Conservation (phyloP, 2,888 invertebrate species). For the Andrena haemorrhoa region DNA sequence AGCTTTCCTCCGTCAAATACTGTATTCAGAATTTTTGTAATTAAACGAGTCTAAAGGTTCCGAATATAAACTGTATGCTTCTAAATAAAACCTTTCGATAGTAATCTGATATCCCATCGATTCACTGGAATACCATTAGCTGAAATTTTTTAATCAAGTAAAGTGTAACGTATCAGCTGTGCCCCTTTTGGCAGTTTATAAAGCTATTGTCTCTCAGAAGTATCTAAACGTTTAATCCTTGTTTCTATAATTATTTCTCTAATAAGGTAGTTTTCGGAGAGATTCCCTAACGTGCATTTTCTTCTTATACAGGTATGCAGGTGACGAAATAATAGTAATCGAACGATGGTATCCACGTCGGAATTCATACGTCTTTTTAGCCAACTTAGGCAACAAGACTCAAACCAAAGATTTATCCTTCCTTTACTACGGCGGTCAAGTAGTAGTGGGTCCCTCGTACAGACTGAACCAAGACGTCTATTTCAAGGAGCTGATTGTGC, state of each 20-base stretch:
- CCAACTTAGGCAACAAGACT: slow-evolving; percentile 88
- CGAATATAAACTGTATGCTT: too few species aligned
- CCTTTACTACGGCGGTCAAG: slow-evolving; percentile 91
- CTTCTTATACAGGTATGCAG: slow-evolving; percentile 85
- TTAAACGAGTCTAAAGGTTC: too few species aligned
- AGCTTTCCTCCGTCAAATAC: not conserved
- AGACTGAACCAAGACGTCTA: slow-evolving; percentile 84
- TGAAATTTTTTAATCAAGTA: too few species aligned
- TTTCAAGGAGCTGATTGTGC: slow-evolving; percentile 86
- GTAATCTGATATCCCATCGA: too few species aligned
- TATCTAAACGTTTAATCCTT: too few species aligned
- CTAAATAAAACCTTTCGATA: too few species aligned
- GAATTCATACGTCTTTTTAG: slow-evolving; percentile 91
- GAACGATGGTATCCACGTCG: slow-evolving; percentile 93
- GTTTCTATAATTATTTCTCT: too few species aligned
- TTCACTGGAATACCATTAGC: too few species aligned
- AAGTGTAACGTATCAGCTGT: too few species aligned
- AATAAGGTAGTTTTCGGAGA: not conserved
- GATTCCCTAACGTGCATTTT: slow-evolving; percentile 9
- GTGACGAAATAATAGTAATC: slow-evolving; percentile 88
- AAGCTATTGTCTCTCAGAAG: too few species aligned
- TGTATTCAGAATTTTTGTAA: too few species aligned
- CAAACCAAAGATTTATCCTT: slow-evolving; percentile 90
- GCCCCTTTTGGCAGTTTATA: too few species aligned
- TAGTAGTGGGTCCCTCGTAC: slow-evolving; percentile 86